Evolutionary conservation across 1,140 invertebrate species (phyloP).

Genomic region (Caenorhabditis elegans): DNA sequence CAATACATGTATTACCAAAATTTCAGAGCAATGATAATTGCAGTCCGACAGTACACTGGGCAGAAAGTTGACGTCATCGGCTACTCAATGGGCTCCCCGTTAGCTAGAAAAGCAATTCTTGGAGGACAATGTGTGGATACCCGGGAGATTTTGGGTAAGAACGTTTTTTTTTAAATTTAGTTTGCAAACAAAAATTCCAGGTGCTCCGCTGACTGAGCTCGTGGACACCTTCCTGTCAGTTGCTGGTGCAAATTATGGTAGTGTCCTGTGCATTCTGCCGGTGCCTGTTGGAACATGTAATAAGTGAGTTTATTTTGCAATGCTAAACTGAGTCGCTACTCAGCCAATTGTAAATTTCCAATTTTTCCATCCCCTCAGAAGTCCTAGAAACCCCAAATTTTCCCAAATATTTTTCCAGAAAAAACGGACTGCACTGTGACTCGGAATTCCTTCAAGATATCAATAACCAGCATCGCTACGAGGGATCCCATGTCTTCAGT

Average conservation of each 20-base stretch:
- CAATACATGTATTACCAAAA: too few species aligned
- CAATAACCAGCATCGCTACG: slow-evolving; percentile 44
- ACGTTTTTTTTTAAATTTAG: not conserved
- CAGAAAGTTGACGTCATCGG: slow-evolving; percentile 61
- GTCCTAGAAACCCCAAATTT: not conserved
- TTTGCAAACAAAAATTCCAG: not conserved
- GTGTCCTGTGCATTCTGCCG: slow-evolving; percentile 46
- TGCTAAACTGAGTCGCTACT: too few species aligned
- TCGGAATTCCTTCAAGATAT: slow-evolving; percentile 50
- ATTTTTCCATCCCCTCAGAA: not conserved
- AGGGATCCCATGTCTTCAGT: slow-evolving; percentile 42
- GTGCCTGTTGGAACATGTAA: slow-evolving; percentile 53
- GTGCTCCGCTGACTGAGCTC: slow-evolving; percentile 47
- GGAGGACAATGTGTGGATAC: slow-evolving; percentile 51
- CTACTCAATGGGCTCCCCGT: slow-evolving; percentile 65
- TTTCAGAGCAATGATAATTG: slow-evolving; percentile 45
- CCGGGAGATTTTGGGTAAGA: slow-evolving; percentile 42
- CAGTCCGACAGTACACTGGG: slow-evolving; percentile 60
- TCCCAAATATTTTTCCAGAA: not conserved
- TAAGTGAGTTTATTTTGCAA: slow-evolving; percentile 12
- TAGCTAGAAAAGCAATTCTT: slow-evolving; percentile 62
- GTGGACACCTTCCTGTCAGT: slow-evolving; percentile 52
- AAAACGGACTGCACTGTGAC: slow-evolving; percentile 51
- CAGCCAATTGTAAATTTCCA: too few species aligned
- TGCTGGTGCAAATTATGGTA: slow-evolving; percentile 50